Evolutionary conservation across 2,888 invertebrate species (phyloP), one percentile per base, ranked within the genome.

Genomic region (Papilio elwesi): DNA sequence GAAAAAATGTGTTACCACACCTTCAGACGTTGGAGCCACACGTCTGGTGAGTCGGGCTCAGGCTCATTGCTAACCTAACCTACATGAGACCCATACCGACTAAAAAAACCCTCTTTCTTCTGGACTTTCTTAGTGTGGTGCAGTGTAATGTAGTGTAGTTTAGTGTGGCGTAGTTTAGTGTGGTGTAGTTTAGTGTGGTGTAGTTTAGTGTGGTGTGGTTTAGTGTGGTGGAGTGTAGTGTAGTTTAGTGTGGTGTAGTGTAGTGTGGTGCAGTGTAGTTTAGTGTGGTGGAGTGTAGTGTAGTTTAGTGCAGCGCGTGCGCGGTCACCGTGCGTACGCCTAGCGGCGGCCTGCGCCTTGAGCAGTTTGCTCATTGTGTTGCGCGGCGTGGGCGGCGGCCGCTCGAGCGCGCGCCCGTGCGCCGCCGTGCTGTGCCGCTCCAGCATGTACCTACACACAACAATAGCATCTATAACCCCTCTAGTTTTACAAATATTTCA

Each of bases 351-450:
- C 86, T 92, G 91, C 81, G 87, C 87, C 83, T 94, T 93, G 68
- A 94, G 90, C 85, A 93, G 86, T 84, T 93, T 93, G 88, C 90
- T 91, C 94, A 94, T 94, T 78, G 94, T 94, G 86, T 93, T 94
- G 75, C 93, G 87, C 76, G 93, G 92, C 74, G 91, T 90, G 79
- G 92, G 90, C 77, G 91, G 92, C 76, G 90, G 89, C 9, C 91
- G 88, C 85, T 94, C 94, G 76, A 92, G 87, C 77, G 92, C 85
- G 79, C 91, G 89, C 1, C 91, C 90, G 87, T 93, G 93, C 76
- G 80, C 87, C 51, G 77, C 81, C 70, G 88, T 85, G 82, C 84
- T 84, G 87, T 93, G 93, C 52, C 92, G 90, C 88, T 93, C 94
- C 83, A 94, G 81, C 89, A 92, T 86, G 85, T 91, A 91, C 73